Evolutionary conservation across 2,888 invertebrate genomes (phyloP).

Genomic region (Rhagophthalmus giganteus): DNA sequence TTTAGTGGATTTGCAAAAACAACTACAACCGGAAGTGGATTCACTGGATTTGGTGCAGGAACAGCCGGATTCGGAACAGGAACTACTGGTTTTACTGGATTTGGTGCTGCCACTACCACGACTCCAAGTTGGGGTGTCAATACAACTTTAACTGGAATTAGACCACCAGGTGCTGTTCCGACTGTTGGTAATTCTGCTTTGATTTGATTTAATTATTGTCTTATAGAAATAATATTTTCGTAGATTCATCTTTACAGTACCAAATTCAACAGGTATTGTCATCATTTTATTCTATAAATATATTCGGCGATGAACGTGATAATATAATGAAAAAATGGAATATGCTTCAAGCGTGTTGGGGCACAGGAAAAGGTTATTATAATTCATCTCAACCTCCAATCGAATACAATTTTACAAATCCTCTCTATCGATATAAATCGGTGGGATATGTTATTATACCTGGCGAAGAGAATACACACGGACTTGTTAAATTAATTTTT

Average conservation of each 20-base stretch:
- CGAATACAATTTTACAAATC: slow-evolving; percentile 85
- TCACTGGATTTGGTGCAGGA: slow-evolving; percentile 52
- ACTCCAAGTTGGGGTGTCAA: slow-evolving; percentile 37
- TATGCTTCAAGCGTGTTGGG: slow-evolving; percentile 88
- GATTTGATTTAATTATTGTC: too few relatives aligned
- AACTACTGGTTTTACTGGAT: slow-evolving; percentile 47
- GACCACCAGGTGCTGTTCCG: background rate
- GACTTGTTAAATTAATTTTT: slow-evolving; percentile 83
- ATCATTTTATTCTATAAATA: slow-evolving; percentile 57
- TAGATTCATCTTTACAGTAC: slow-evolving; percentile 35
- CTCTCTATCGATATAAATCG: slow-evolving; percentile 91
- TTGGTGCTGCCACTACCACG: slow-evolving; percentile 44
- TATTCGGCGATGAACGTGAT: slow-evolving; percentile 95
- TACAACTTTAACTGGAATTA: slow-evolving; percentile 40
- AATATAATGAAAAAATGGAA: slow-evolving; percentile 93
- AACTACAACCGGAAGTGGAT: slow-evolving; percentile 40
- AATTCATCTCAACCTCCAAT: slow-evolving; percentile 75
- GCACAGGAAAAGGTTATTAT: slow-evolving; percentile 82
- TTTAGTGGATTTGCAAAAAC: slow-evolving; percentile 57
- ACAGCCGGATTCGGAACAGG: slow-evolving; percentile 45
- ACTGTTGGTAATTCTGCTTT: background rate
- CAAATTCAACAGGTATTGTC: slow-evolving; percentile 57
- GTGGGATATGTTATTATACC: slow-evolving; percentile 91
- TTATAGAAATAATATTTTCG: too few relatives aligned
- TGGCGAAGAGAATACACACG: slow-evolving; percentile 86